Conservation (phyloP, 2,113 vertebrate species). For the Grus americana region DNA sequence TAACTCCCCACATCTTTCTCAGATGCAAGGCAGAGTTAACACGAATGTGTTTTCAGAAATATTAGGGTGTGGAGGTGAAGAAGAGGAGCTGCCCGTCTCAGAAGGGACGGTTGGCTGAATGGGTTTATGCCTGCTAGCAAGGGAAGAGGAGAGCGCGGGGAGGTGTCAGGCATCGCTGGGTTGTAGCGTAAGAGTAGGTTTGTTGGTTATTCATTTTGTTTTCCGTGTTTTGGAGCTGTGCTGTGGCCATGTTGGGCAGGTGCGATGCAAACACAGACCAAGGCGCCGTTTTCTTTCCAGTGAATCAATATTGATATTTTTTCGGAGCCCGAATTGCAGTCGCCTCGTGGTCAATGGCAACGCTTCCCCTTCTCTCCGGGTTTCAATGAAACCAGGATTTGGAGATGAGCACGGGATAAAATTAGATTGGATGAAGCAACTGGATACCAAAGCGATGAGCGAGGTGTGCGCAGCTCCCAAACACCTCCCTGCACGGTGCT, state of each 20-base stretch:
- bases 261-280: background rate
- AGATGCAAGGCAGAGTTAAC: too few species aligned
- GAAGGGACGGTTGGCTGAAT: fast-evolving
- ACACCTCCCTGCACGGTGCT: background rate
- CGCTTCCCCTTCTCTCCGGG: background rate
- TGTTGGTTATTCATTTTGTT: background rate
- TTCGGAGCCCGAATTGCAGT: background rate
- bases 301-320: background rate
- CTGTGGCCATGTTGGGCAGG: background rate
- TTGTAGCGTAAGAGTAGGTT: background rate
- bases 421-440: background rate
- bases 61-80: background rate
- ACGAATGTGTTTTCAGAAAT: background rate
- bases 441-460: background rate
- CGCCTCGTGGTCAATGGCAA: fast-evolving
- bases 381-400: background rate
- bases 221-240: background rate
- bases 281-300: background rate
- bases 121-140: background rate
- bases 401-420: background rate
- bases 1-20: background rate
- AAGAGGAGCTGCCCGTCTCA: background rate
- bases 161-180: background rate
- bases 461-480: background rate
- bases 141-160: background rate